Conservation (phyloP, 2,113 vertebrate species). For the Nerophis lumbriciformis region DNA sequence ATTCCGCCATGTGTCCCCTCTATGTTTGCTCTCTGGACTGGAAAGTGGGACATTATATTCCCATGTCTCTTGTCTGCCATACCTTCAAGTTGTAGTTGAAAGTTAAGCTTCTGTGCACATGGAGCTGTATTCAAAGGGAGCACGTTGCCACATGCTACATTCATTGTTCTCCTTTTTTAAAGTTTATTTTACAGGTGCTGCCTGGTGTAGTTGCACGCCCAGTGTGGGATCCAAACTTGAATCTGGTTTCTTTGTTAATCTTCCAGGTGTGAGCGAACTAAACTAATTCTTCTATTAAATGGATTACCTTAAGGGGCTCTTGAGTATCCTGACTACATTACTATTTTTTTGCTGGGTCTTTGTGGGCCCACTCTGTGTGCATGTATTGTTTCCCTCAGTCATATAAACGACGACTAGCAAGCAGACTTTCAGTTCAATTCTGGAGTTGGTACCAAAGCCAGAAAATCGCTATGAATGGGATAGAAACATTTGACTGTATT, state of each 20-base stretch:
- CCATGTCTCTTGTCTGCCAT: slow-evolving; percentile 25
- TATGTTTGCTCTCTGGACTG: slow-evolving; percentile 59
- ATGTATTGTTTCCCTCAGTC: slow-evolving; percentile 18
- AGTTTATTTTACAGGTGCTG: slow-evolving; percentile 20
- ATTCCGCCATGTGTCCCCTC: slow-evolving; percentile 36
- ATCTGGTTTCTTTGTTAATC: slow-evolving; percentile 33
- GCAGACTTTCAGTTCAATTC: background rate
- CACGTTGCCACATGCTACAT: slow-evolving; percentile 17
- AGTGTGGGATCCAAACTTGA: slow-evolving; percentile 12
- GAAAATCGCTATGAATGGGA: slow-evolving; percentile 4
- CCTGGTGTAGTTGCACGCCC: slow-evolving; percentile 19
- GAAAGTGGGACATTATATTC: slow-evolving; percentile 47
- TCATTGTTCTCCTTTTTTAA: slow-evolving; percentile 12
- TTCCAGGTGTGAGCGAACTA: slow-evolving; percentile 29
- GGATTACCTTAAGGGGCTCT: slow-evolving; percentile 27
- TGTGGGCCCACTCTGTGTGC: background rate
- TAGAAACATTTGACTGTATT: slow-evolving; percentile 15
- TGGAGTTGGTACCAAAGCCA: background rate
- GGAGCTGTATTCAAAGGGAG: slow-evolving; percentile 10
- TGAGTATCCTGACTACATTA: slow-evolving; percentile 26
- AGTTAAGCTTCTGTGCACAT: slow-evolving; percentile 27
- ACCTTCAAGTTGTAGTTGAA: slow-evolving; percentile 20
- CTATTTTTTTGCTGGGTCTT: slow-evolving; percentile 27
- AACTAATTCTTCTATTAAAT: slow-evolving; percentile 25
- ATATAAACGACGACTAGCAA: slow-evolving; percentile 26